Evolutionary conservation across 2,888 invertebrate species (phyloP), one percentile per base, ranked within the genome.

Genomic region (Sacculina carcini): DNA sequence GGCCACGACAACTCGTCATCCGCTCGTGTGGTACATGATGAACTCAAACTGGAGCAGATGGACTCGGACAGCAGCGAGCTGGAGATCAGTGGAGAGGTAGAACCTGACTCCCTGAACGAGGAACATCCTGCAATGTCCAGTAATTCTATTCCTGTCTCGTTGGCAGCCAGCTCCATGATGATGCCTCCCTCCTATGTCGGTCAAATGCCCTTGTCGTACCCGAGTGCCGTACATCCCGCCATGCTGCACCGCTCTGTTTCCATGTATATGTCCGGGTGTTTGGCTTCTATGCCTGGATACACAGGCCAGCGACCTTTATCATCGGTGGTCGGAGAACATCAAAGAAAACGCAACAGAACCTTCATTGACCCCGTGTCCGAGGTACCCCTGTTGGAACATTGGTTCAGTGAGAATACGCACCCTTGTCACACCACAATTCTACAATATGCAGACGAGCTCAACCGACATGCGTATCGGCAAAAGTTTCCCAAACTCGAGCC

Each of bases 281-380:
- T 44, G 44, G 28, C 26, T 10, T n/a, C 31, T n/a, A 32, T 49
- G 16, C 49, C 16, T 16, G 28, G 28, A 16, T 44, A 44, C 16
- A n/a, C n/a, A n/a, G n/a, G n/a, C n/a, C n/a, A n/a, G n/a, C n/a
- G n/a, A n/a, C 48, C 38, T n/a, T 9, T 19, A n/a, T 19, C 32
- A 12, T 12, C 16, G 3, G 6, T 49, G 23, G 2, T 12, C 6
- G 23, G 28, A 10, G 56, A 56, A 31, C 55, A 55, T 21, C 54
- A 55, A 28, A 76, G 90, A 57, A 89, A 92, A 65, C 76, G 98
- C 40, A 96, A 94, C 66, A 77, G 98, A 58, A 94, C 98, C 39
- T 98, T 98, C 69, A 98, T 98, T 62, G 98, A 98, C 69, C 98
- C 98, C 0, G 86, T 96, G 23, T 89, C 92, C 16, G 98, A 98